Base-by-base conservation (phyloP, 2,888 invertebrate species). In the Melieria omissa region DNA sequence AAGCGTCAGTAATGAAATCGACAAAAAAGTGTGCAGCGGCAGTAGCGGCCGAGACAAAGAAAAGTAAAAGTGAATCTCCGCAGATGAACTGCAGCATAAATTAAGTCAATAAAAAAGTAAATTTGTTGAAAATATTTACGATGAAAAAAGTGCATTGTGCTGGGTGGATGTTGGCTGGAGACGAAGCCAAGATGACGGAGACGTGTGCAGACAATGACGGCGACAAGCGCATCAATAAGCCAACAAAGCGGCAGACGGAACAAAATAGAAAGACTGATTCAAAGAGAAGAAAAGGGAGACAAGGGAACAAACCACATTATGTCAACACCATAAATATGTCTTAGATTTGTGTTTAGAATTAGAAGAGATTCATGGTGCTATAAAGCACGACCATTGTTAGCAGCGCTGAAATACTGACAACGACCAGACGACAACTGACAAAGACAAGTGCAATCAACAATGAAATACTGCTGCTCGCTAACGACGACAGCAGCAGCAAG, bases 21-120 rank as follows among this genome's bases (percentile, higher is more conserved):
- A 29, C 29, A 29, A 29, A 29, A 29, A 29, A 29, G 29, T 29
- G 29, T 29, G 29, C 29, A 29, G 29, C 29, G 29, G 3, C 29
- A 3, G 3, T 29, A 29, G 3, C 29, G 29, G 29, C 29, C 29
- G 29, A 55, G 41, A 70, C 65, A 66, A 64, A 44, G 57, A 74
- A 29, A 70, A 74, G 66, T 71, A 69, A 71, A 74, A 74, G 65
- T 69, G 16, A 41, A 54, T 52, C 52, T 61, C 41, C 49, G 4
- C 12, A 8, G 14, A 14, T 16, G 45, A 12, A 47, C 29, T 47
- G 49, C 29, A 29, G 29, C 64, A 58, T 29, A 60, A 16, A 16
- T 4, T 49, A 49, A 61, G 57, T 8, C 45, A 71, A 63, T 16
- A 62, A 49, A 61, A 46, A 47, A 66, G 45, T 44, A 52, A 52